Evolutionary conservation across 2,797 vertebrate genomes (phyloP), one percentile per base, ranked within the genome.

Genomic region (Myotis pilosus): DNA sequence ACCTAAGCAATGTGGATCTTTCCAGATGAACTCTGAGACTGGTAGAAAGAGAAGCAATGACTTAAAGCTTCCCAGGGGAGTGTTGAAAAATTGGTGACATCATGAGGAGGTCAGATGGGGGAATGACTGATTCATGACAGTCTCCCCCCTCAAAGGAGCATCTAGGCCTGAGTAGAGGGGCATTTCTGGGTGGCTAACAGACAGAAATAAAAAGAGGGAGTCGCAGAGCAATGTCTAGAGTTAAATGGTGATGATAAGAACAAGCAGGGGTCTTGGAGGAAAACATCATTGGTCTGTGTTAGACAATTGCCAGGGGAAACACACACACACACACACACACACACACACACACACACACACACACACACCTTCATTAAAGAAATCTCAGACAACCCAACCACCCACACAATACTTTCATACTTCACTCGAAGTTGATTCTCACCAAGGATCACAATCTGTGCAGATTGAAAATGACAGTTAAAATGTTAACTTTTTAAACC

Each of bases 381-480:
- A 60, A 74, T 74, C 55, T 81, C 81, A 87, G 69, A 84, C 68
- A 95, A 92, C 60, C 13, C 28, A 4, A 38, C 78, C 78, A 89
- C 75, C 64, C n/a, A n/a, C n/a, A 49, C 78, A 74, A 33, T 36
- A 91, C 33, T 89, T 92, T 60, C n/a, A 92, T 57, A 87, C 62
- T 62, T 81, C 95, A 62, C 89, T 86, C 0, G 64, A 94, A 91
- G 96, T 76, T 5, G 0, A 91, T 97, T 80, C 87, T 79, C 74
- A 95, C 74, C 44, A 86, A 94, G 64, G 74, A 96, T 85, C 87
- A 87, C 87, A 96, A 94, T 82, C 85, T 89, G 72, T 49, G 57
- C 69, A 80, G 72, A 85, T 10, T 76, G 87, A 92, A 87, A 68
- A 94, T 85, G 81, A 95, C 89, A 93, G 96, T 96, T 94, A 96